Evolutionary conservation across 1,140 invertebrate species (phyloP), one percentile per base, ranked within the genome.

Genomic region (Polypedilum pembai): DNA sequence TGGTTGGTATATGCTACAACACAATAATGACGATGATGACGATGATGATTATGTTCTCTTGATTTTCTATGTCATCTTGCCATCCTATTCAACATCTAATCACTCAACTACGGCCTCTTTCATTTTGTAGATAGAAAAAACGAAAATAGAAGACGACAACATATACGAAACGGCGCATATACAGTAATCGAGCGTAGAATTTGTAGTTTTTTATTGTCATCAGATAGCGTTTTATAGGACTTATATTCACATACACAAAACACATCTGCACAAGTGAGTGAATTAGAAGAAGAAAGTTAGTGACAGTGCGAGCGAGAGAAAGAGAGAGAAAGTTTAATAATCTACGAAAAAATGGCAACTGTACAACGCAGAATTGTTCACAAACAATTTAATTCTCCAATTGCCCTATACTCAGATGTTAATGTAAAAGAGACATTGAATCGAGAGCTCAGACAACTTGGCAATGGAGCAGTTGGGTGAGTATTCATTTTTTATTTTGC

Each of bases 361-460:
- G 82, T 84, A 81, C 86, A 86, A 79, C 84, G 85, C 78, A 85
- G 82, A 78, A 82, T 92, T 80, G 89, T 92, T 75, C 91, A 94
- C 85, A 92, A 93, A 83, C 93, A 95, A 84, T 95, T 93, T 85
- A 95, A 95, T 84, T 91, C 92, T 73, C 93, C 93, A 40, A 94
- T 95, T 77, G 90, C 90, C 78, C 84, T 95, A 24, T 95, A 95
- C 82, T 94, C 93, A 17, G 87, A 90, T 77, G 86, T 90, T 82
- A 90, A 91, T 78, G 89, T 95, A 76, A 88, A 92, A 79, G 90
- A 93, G 79, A 91, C 92, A 20, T 85, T 94, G 76, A 86, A 88
- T 79, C 88, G 89, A 76, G 92, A 94, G 81, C 87, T 92, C 75
- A 87, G 90, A 82, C 86, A 91, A 77, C 84, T 93, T 76, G 83